Evolutionary conservation across 2,888 invertebrate genomes (phyloP), one percentile per base, ranked within the genome.

Genomic region (Listrodromus nycthemerus): DNA sequence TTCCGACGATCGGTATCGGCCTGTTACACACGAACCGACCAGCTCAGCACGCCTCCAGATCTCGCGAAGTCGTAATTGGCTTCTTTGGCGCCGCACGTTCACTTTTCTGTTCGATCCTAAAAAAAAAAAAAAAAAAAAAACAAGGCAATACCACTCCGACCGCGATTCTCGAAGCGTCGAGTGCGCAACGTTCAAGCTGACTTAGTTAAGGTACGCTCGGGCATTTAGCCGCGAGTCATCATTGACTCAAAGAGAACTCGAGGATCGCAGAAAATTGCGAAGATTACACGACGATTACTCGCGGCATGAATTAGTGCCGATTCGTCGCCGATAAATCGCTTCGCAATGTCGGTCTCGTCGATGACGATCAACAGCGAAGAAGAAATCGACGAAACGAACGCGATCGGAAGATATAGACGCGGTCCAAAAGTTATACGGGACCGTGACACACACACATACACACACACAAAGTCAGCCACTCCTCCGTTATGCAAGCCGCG

Each of bases 401-500:
- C 6, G 5, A 48, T n/a, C n/a, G 48, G 27, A 58, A 21, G 21
- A 58, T 27, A 58, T 1, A 58, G 27, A 58, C 58, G 19, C 21
- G n/a, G 52, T 8, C 19, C 48, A 13, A 52, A 69, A 52, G 80
- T 63, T 80, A 65, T 84, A 79, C 83, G 81, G 86, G 86, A 83
- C 88, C 89, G 83, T 88, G 33, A 89, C 41, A 90, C 88, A 84
- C 66, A 45, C 24, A 76, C 69, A 83, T 4, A 89, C 37, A 90
- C 88, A 83, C 66, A 41, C 24, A 77, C 69, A 83, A 63, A 73
- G 76, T 82, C 76, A 88, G 87, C 88, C 90, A 89, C 90, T 89
- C 88, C 89, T 90, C 89, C 88, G 89, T 92, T 92, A 90, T 87
- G 89, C 89, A 92, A 92, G 50, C 48, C 85, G 48, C 50, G 82